Conservation (phyloP, 2,888 invertebrate species). For the Netelia virgata region DNA sequence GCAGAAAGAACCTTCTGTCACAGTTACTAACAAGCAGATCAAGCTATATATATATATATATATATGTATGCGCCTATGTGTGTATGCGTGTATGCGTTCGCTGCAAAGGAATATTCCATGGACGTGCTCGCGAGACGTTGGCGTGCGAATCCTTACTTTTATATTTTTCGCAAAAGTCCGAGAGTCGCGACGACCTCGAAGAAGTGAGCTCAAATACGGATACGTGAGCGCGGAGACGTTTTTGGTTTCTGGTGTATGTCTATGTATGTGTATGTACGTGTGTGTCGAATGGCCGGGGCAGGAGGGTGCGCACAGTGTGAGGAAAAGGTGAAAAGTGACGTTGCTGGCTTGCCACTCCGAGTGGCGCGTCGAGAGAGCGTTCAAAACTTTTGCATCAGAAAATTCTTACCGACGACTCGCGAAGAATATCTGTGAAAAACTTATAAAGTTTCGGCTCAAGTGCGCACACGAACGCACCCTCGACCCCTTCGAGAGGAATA, state of each 20-base stretch:
- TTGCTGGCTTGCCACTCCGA: slow-evolving; percentile 51
- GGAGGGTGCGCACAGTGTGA: slow-evolving; percentile 43
- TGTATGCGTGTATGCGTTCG: neutral
- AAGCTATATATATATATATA: neutral
- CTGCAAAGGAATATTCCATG: slow-evolving; percentile 39
- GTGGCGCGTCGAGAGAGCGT: slow-evolving; percentile 62
- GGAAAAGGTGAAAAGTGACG: slow-evolving; percentile 64
- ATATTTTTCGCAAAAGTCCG: slow-evolving; percentile 26
- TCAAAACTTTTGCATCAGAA: slow-evolving; percentile 79
- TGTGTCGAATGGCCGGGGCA: slow-evolving; percentile 8
- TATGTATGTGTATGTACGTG: neutral
- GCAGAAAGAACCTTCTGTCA: slow-evolving; percentile 2
- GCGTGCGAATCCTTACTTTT: slow-evolving; percentile 54
- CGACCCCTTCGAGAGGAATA: slow-evolving; percentile 40
- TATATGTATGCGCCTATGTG: neutral
- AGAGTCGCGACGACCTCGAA: slow-evolving; percentile 4
- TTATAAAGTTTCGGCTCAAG: slow-evolving; percentile 64
- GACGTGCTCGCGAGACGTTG: slow-evolving; percentile 30
- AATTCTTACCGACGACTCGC: slow-evolving; percentile 75
- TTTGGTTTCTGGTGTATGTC: neutral
- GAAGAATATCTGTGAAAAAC: slow-evolving; percentile 78
- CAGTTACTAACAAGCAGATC: slow-evolving; percentile 18
- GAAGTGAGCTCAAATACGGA: slow-evolving; percentile 40
- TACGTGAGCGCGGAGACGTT: slow-evolving; percentile 29
- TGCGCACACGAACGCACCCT: slow-evolving; percentile 56